These are phyloP conservation scores for Anas platyrhynchos DNA, from an alignment of 2,113 vertebrate genomes.

Conservation along the genomic window DNA sequence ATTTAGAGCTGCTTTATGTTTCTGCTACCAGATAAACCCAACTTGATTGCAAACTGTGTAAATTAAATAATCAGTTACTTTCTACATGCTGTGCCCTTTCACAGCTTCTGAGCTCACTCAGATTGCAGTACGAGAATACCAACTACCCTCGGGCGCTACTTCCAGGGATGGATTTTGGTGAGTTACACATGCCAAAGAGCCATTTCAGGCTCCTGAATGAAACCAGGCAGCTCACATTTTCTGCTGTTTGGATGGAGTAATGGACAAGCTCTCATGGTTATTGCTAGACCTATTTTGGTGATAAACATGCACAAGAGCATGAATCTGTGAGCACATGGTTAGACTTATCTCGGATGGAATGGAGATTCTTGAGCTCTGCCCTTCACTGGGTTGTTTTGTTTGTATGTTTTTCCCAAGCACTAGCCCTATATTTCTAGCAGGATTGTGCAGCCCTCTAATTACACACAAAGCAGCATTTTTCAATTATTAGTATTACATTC, in stretches of 20 bases:
- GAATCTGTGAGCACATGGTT: not conserved
- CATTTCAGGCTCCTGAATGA: not conserved
- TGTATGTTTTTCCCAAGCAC: not conserved
- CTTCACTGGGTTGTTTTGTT: not conserved
- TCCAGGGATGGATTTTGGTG: not conserved
- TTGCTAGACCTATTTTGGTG: not conserved
- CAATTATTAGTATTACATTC: not conserved
- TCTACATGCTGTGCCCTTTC: not conserved
- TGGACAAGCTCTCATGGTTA: not conserved
- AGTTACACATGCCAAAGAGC: not conserved
- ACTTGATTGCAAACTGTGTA: constrained; percentile 36
- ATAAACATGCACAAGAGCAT: not conserved
- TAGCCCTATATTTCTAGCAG: not conserved
- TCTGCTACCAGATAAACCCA: constrained; percentile 3
- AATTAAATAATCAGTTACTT: constrained; percentile 43
- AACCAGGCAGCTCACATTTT: not conserved
- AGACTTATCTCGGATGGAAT: fast-evolving
- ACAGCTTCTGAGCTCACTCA: not conserved
- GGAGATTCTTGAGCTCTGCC: not conserved
- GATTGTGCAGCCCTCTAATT: not conserved
- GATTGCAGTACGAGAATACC: not conserved
- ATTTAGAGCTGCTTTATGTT: constrained; percentile 45
- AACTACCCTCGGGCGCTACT: not conserved
- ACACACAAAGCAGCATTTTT: not conserved
- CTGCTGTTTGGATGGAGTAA: not conserved